Evolutionary conservation across 2,888 invertebrate genomes (phyloP), one percentile per base, ranked within the genome.

Genomic region (Watsonalla cultraria): DNA sequence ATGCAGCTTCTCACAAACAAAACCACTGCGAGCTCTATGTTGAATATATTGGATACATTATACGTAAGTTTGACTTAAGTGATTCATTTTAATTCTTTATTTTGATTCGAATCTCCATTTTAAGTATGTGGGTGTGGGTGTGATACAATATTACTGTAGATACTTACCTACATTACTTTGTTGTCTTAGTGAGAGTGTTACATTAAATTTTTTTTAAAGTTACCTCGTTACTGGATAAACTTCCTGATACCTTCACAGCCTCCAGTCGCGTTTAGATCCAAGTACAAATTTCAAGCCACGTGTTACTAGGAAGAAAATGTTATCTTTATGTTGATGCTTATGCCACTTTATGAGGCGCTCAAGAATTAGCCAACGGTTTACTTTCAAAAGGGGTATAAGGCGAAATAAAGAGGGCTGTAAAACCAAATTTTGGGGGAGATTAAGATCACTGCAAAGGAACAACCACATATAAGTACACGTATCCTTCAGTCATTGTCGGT

Each of bases 1-100:
- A 85, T 85, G 56, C 60, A 84, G 83, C 84, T 72, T 62, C 55
- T 47, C 47, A 52, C 51, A 45, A 39, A 46, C 54, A 47, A 35
- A 24, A 37, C 37, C 47, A 47, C 46, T 45, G 15, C 42, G 37
- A 33, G n/a, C 24, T 47, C 24, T 24, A 24, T 24, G 24, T 24
- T 24, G 24, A 24, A 24, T 4, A 24, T 24, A 24, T 24, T 24
- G 1, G 1, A 24, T 24, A 24, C 24, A 24, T 24, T 24, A 24
- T 24, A 24, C 24, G 24, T 24, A 24, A 24, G 24, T 24, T 4
- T 24, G 24, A 24, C 24, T 24, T 24, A 24, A 24, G 24, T 24
- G 24, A 4, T 24, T 24, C 4, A 24, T 24, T 24, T 24, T 24
- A 1, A n/a, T n/a, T n/a, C n/a, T n/a, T n/a, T n/a, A n/a, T n/a